Evolutionary conservation across 2,888 invertebrate species (phyloP), one percentile per base, ranked within the genome.

Genomic region (Thymelicus sylvestris): DNA sequence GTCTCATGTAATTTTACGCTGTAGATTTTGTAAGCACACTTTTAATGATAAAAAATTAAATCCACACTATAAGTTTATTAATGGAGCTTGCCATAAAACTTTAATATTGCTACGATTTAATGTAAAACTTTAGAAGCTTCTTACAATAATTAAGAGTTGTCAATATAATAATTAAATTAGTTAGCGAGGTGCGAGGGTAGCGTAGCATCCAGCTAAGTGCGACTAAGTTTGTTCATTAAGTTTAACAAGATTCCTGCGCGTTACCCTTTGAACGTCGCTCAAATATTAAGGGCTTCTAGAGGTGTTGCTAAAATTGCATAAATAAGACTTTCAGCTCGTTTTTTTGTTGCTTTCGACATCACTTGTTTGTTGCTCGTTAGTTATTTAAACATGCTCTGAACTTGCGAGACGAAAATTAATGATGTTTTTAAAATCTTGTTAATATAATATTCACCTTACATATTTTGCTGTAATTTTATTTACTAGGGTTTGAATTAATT

Each of bases 211-310:
- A 80, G 80, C 89, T 89, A 86, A 87, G 84, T 84, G 86, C 83
- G 87, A 83, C 83, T 83, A 87, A 91, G 89, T 91, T 91, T 88
- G 87, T 91, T 92, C 90, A 91, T 91, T 92, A 91, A 88, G 80
- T 89, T 81, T 89, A 91, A 91, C 87, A 89, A 89, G 91, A 90
- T 90, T 91, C 75, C 79, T 77, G 73, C 81, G 72, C 72, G 73
- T 70, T 74, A 75, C 75, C 80, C 67, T 68, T 68, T 68, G 67
- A 62, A 24, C 62, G 52, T 44, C 67, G 67, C 41, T 67, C 59
- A 59, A n/a, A 59, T 59, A 39, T 59, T 59, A 59, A 59, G 59
- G 59, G 39, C n/a, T 59, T 39, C 57, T 57, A 12, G 38, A 59
- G n/a, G 39, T 39, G 39, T 39, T 39, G n/a, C 59, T 59, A 39